A percentile compares a stretch with the other conserved stretches of the same genome.
phyloP scores from a whole-genome alignment of 2,797 vertebrate species.

The Masticophis lateralis region DNA sequence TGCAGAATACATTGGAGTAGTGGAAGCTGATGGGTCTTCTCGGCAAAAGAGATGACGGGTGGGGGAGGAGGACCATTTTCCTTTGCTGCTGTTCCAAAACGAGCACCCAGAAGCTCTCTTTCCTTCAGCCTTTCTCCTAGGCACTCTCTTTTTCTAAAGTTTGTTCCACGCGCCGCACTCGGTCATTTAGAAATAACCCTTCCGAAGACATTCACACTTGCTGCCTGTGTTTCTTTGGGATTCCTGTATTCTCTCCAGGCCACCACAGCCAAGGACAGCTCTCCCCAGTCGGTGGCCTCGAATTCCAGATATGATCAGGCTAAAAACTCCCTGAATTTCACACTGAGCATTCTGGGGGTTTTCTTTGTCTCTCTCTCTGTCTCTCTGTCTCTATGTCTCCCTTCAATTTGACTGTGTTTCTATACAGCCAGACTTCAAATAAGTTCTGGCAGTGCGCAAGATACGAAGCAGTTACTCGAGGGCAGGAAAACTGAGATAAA shows the following conservation, averaged over 20 bases:
- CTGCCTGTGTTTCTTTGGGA: constrained; percentile 13
- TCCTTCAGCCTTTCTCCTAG: not conserved
- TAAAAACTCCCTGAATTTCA: not conserved
- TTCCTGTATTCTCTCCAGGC: not conserved
- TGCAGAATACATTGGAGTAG: not conserved
- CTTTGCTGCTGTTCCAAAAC: constrained; percentile 6
- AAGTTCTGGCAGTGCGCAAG: not conserved
- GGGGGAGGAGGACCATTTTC: not conserved
- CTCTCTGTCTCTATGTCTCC: too few relatives aligned
- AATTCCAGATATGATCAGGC: not conserved
- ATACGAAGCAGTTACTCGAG: not conserved
- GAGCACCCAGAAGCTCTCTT: not conserved
- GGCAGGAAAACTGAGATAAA: not conserved
- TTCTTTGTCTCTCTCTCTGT: not conserved
- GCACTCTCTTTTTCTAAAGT: constrained; percentile 6
- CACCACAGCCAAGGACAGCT: not conserved
- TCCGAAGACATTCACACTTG: constrained; percentile 15
- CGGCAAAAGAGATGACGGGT: not conserved
- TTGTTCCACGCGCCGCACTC: constrained; percentile 15
- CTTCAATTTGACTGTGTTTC: not conserved
- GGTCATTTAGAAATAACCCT: constrained; percentile 10
- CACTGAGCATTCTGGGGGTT: not conserved
- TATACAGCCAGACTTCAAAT: not conserved
- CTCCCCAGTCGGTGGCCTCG: not conserved
- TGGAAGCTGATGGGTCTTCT: constrained; percentile 9